Evolutionary conservation across 2,113 vertebrate species (phyloP).

Genomic region (Pleuronectes platessa): DNA sequence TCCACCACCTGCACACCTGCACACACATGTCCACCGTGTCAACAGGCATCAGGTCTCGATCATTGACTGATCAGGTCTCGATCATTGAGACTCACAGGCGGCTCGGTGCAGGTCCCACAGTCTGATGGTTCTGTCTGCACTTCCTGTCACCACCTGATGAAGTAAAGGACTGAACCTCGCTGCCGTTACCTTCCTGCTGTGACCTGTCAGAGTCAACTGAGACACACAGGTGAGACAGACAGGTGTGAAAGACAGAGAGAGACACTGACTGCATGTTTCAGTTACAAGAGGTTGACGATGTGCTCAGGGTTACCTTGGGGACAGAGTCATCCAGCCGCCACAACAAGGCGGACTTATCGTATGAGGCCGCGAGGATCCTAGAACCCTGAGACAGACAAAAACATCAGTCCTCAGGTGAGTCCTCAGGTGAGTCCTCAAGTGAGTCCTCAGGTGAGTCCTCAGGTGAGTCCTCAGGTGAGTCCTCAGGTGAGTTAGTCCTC

Average conservation of each 20-base stretch:
- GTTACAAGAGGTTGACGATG: background rate
- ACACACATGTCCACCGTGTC: background rate
- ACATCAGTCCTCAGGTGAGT: background rate
- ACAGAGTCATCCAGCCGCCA: conserved; percentile 84
- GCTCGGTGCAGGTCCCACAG: conserved; percentile 89
- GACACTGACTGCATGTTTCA: no score
- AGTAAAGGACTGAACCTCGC: conserved; percentile 83
- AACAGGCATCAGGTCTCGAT: background rate
- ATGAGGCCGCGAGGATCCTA: conserved; percentile 85
- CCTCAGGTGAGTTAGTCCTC: no score
- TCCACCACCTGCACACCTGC: conserved; percentile 84
- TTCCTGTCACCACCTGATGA: conserved; percentile 88
- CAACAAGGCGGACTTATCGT: conserved; percentile 87
- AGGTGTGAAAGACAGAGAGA: no score
- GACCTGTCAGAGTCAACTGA: conserved; percentile 90
- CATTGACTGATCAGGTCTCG: background rate
- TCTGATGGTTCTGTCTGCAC: conserved; percentile 86
- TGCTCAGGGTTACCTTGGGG: conserved; percentile 77
- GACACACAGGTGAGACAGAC: background rate
- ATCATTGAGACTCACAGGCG: conserved; percentile 83
- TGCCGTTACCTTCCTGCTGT: conserved; percentile 89
- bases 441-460: no score
- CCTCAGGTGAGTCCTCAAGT: background rate
- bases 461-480: no score
- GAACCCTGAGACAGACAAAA: conserved; percentile 73